Evolutionary conservation across 2,113 vertebrate species (phyloP).

Genomic region (Zosterops japonicus): DNA sequence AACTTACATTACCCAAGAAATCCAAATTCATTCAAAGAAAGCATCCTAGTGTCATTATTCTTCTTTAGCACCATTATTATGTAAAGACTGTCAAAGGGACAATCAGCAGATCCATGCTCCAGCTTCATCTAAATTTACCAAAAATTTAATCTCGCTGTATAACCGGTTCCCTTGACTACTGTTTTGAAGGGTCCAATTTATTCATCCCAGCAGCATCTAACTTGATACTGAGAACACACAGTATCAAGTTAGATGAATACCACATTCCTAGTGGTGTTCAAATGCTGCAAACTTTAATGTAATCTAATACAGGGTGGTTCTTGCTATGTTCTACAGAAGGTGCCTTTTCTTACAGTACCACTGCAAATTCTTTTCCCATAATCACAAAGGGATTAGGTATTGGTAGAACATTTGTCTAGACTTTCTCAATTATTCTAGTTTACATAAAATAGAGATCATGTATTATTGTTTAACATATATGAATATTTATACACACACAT

Average conservation of each 20-base stretch:
- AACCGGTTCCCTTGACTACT: background rate
- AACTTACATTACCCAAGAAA: background rate
- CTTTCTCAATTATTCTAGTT: background rate
- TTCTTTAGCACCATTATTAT: background rate
- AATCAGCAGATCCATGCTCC: background rate
- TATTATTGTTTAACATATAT: background rate
- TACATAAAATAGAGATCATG: background rate
- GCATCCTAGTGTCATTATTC: background rate
- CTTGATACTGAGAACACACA: background rate
- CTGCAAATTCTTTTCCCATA: background rate
- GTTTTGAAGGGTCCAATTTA: background rate
- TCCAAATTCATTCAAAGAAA: background rate
- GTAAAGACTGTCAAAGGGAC: background rate
- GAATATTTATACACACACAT: background rate
- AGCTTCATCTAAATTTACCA: background rate
- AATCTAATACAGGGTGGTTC: background rate
- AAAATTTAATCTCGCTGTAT: background rate
- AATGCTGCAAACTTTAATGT: background rate
- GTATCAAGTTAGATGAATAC: too few relatives aligned
- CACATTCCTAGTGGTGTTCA: background rate
- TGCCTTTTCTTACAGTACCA: background rate
- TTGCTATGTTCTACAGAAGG: accelerated
- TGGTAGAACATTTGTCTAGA: background rate
- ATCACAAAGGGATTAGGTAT: background rate
- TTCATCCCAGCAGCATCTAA: background rate